phyloP scores from a whole-genome alignment of 1,140 invertebrate genomes.

The Drosophila lacteicornis region DNA sequence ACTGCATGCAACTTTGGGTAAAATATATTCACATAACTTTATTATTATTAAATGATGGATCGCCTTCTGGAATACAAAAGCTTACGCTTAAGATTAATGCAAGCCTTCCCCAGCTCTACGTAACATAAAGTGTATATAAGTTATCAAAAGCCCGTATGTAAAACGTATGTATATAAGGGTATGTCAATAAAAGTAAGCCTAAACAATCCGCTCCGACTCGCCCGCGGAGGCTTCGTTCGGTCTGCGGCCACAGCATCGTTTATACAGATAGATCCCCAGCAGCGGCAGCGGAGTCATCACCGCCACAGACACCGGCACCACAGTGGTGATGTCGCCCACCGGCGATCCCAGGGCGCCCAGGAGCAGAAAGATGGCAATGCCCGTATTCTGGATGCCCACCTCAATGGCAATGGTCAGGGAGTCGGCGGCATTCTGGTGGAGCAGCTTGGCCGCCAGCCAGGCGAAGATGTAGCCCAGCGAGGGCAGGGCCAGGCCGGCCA shows the following conservation, averaged over 20 bases:
- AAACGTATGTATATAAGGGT: neutral
- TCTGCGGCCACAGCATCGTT: constrained; percentile 29
- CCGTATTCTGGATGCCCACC: constrained; percentile 97
- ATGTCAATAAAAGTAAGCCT: neutral
- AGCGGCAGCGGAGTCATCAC: constrained; percentile 97
- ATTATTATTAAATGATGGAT: constrained; percentile 8
- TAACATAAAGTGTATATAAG: constrained; percentile 22
- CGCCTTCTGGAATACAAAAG: constrained; percentile 5
- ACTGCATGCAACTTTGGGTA: too few relatives aligned
- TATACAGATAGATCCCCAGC: constrained; percentile 77
- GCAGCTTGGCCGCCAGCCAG: constrained; percentile 87
- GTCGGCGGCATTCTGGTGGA: constrained; percentile 88
- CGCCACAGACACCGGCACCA: constrained; percentile 94
- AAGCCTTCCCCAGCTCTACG: neutral
- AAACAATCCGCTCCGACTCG: constrained; percentile 56
- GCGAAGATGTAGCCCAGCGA: constrained; percentile 94
- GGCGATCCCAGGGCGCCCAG: constrained; percentile 89
- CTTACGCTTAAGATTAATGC: constrained; percentile 3
- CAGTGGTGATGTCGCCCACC: constrained; percentile 93
- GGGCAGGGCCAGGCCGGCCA: constrained; percentile 93
- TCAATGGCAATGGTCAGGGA: constrained; percentile 95
- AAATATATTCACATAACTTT: constrained; percentile 2
- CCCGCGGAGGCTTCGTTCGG: neutral
- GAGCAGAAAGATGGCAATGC: constrained; percentile 93
- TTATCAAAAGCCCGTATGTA: constrained; percentile 25